These are phyloP conservation scores for Leguminivora glycinivorella DNA, from an alignment of 1,140 invertebrate genomes.

Conservation along the genomic window DNA sequence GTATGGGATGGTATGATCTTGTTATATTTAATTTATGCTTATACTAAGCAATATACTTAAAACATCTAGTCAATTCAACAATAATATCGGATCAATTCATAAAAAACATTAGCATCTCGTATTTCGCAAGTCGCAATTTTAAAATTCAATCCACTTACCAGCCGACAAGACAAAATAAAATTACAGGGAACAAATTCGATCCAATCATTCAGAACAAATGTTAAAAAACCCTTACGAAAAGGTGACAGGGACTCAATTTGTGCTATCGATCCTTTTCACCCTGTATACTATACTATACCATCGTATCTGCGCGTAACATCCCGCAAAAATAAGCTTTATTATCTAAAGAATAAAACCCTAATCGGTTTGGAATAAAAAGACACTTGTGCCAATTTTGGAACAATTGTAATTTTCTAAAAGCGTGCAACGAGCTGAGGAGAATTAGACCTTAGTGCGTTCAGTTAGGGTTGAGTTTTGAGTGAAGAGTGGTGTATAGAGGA, in stretches of 20 bases:
- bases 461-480: slow-evolving; percentile 41
- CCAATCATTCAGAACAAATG: slow-evolving; percentile 22
- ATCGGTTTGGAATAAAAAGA: slow-evolving; percentile 22
- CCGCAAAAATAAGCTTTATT: slow-evolving; percentile 30
- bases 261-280: slow-evolving; percentile 54
- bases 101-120: neutral
- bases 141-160: neutral
- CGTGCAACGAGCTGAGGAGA: slow-evolving; percentile 29
- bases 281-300: slow-evolving; percentile 32
- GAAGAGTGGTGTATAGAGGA: slow-evolving; percentile 31
- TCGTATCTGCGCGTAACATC: neutral
- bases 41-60: no score
- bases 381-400: slow-evolving; percentile 34
- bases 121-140: neutral
- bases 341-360: slow-evolving; percentile 32
- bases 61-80: no score
- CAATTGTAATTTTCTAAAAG: slow-evolving; percentile 31
- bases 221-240: slow-evolving; percentile 30
- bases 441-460: slow-evolving; percentile 30
- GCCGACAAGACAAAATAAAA: neutral
- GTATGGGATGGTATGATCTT: no score
- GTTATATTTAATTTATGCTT: no score
- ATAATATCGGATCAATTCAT: no score
- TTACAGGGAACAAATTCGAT: slow-evolving; percentile 15
- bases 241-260: slow-evolving; percentile 55